Conservation (phyloP, 2,113 vertebrate species). For the Labeo catla region DNA sequence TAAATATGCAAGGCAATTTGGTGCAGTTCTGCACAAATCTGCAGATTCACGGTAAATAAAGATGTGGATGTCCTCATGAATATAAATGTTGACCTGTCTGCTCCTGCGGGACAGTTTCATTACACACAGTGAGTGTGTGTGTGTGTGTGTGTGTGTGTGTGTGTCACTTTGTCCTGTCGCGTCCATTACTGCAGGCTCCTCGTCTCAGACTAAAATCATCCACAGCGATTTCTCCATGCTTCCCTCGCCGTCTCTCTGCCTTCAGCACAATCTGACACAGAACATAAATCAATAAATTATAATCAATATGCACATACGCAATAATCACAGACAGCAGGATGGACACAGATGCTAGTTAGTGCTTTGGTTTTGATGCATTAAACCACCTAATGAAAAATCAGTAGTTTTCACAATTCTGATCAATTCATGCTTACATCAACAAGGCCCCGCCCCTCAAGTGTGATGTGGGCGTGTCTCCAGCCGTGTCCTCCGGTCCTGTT, state of each 20-base stretch:
- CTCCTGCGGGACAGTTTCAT: no score
- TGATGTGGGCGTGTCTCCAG: constrained; percentile 91
- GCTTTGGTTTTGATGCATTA: neutral
- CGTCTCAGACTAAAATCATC: constrained; percentile 80
- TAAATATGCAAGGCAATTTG: no score
- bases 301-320: neutral
- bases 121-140: neutral
- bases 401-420: no score
- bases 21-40: no score
- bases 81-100: no score
- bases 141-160: constrained; percentile 5
- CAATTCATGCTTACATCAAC: constrained; percentile 85
- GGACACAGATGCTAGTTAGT: neutral
- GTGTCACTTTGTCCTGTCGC: constrained; percentile 59
- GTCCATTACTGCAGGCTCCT: constrained; percentile 72
- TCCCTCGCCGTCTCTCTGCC: constrained; percentile 76
- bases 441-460: constrained; percentile 80
- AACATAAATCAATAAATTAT: neutral
- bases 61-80: no score
- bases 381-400: neutral
- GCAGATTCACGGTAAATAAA: no score
- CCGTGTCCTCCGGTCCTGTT: constrained; percentile 85
- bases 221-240: constrained; percentile 78
- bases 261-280: constrained; percentile 80
- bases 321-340: neutral